A percentile compares a stretch with the other conserved stretches of the same genome.
Conservation (phyloP, 2,888 invertebrate genomes). For the Byasa hedistus region DNA sequence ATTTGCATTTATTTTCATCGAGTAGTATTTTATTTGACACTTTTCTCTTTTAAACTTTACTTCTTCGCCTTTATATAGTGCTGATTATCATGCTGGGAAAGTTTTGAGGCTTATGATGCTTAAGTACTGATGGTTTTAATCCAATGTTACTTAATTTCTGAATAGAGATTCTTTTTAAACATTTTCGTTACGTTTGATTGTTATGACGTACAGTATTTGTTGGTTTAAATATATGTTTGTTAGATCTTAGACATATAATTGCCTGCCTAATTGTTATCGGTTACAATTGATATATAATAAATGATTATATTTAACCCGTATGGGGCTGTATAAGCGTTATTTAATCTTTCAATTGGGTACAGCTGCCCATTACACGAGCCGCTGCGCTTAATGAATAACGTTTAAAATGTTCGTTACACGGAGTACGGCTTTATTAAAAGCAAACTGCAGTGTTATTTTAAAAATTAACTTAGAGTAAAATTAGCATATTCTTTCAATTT, state of each 20-base stretch:
- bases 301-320: constrained; percentile 12
- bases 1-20: no score
- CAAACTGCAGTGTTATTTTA: constrained; percentile 7
- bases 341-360: constrained; percentile 23
- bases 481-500: not conserved
- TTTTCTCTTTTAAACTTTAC: no score
- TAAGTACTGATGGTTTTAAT: no score
- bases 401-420: constrained; percentile 5
- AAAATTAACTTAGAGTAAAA: not conserved
- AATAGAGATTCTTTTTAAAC: no score
- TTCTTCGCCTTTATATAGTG: no score
- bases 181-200: no score
- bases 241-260: not conserved
- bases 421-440: not conserved
- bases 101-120: no score
- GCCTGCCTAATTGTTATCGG: not conserved
- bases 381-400: constrained; percentile 17
- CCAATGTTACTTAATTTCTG: no score
- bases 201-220: no score
- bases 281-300: constrained; percentile 17
- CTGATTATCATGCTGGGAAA: no score
- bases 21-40: no score
- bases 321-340: constrained; percentile 11
- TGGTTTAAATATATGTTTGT: no score
- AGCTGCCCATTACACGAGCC: constrained; percentile 13